phyloP scores from a whole-genome alignment of 2,797 vertebrate species.

The Sardinella longiceps region DNA sequence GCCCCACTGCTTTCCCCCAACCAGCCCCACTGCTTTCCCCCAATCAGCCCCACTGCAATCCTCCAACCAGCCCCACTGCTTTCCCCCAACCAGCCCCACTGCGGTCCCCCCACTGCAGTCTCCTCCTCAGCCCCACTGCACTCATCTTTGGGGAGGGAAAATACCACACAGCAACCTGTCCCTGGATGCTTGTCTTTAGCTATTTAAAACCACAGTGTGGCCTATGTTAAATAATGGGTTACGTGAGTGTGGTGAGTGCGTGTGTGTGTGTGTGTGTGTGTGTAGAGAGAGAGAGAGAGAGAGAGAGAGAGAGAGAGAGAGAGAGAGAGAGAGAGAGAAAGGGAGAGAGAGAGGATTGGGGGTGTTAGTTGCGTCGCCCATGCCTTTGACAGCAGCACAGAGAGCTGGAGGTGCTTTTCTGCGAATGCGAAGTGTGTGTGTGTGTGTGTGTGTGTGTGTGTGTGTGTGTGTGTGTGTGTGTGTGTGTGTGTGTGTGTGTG shows the following conservation, averaged over 20 bases:
- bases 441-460: no score
- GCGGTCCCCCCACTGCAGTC: no score
- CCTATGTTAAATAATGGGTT: slow-evolving; percentile 68
- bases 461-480: slow-evolving; percentile 59
- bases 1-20: no score
- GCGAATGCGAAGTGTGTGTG: not conserved
- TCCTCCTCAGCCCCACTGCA: not conserved
- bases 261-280: slow-evolving; percentile 17
- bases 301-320: no score
- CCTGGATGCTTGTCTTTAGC: not conserved
- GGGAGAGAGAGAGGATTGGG: no score
- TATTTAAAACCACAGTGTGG: slow-evolving; percentile 53
- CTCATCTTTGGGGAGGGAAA: slow-evolving; percentile 32
- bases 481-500: slow-evolving; percentile 49
- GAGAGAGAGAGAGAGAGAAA: no score
- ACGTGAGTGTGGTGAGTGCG: slow-evolving; percentile 3
- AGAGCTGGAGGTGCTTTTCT: slow-evolving; percentile 4
- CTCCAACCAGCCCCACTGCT: no score
- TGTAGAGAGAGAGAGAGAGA: not conserved
- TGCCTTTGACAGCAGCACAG: not conserved
- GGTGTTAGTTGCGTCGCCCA: no score
- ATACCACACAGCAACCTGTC: slow-evolving; percentile 58
- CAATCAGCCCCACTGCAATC: not conserved
- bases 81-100: no score
- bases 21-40: no score